phyloP scores from a whole-genome alignment of 2,113 vertebrate species.

The Boulengeromyrus knoepffleri region DNA sequence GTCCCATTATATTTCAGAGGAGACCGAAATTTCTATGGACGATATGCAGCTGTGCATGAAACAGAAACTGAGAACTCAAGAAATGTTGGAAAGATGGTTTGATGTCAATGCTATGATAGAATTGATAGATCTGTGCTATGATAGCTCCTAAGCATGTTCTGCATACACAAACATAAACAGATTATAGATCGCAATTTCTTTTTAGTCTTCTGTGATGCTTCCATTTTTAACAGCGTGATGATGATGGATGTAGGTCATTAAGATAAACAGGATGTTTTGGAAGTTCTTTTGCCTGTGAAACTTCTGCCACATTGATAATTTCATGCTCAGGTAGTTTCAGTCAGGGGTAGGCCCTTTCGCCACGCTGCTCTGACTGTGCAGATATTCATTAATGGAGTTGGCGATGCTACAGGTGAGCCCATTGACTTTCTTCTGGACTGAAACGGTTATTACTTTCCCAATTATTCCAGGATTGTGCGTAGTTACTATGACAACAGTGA shows the following conservation, averaged over 20 bases:
- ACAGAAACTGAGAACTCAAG: not conserved
- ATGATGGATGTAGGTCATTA: not conserved
- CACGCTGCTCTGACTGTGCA: not conserved
- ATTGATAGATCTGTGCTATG: not conserved
- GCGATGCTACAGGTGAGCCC: not conserved
- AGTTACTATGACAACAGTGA: conserved; percentile 17
- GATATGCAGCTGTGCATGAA: not conserved
- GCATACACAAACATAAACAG: not conserved
- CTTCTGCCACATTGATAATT: not conserved
- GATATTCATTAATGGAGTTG: not conserved
- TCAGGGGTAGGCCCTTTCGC: not conserved
- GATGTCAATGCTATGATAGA: not conserved
- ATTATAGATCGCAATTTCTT: not conserved
- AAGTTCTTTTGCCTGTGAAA: conserved; percentile 2
- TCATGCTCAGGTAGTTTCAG: not conserved
- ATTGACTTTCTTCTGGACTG: not conserved
- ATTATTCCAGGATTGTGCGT: not conserved
- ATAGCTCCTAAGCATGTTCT: not conserved
- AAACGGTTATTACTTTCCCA: not conserved
- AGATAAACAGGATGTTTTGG: not conserved
- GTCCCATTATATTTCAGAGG: too few species aligned
- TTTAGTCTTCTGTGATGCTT: not conserved
- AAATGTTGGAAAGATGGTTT: not conserved
- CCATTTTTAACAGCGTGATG: not conserved
- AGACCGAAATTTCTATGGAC: not conserved